Percentiles rank a stretch among this genome's conserved stretches.
phyloP scores from a whole-genome alignment of 2,888 invertebrate genomes.

The Phortica magna region DNA sequence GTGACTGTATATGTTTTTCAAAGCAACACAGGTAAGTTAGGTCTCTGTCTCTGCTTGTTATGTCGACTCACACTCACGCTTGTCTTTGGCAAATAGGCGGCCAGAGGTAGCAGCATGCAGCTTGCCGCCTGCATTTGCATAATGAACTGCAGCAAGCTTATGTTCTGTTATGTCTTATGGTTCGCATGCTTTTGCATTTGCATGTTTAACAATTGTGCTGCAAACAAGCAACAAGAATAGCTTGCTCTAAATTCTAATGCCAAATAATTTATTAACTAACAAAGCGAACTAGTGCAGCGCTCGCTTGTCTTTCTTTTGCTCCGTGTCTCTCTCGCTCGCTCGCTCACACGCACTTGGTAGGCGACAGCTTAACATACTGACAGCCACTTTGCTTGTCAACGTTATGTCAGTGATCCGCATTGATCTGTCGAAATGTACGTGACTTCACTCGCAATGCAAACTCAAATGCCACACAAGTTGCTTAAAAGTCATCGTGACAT shows the following conservation, averaged over 20 bases:
- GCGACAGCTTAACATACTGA: too few relatives aligned
- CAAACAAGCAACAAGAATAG: background rate
- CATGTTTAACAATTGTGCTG: conserved; percentile 11
- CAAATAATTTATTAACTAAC: background rate
- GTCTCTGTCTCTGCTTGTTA: background rate
- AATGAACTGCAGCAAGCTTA: conserved; percentile 60
- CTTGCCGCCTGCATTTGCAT: conserved; percentile 60
- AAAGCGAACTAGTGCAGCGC: background rate
- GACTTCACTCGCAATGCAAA: too few relatives aligned
- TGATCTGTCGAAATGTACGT: too few relatives aligned
- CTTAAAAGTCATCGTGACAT: too few relatives aligned
- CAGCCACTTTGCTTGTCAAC: too few relatives aligned
- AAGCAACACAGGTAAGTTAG: background rate
- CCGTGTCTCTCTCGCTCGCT: too few relatives aligned
- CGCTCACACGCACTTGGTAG: too few relatives aligned
- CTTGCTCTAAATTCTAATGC: background rate
- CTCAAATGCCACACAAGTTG: too few relatives aligned
- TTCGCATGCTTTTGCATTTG: background rate
- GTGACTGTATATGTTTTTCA: background rate
- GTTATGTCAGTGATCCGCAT: too few relatives aligned
- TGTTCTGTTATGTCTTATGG: conserved; percentile 37
- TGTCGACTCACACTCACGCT: too few relatives aligned
- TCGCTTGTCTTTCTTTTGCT: too few relatives aligned
- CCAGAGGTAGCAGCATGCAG: background rate
- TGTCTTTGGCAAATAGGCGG: conserved; percentile 56